A percentile compares a stretch with the other conserved stretches of the same genome.
These are phyloP conservation scores for Porites divaricata DNA, from an alignment of 92 coral and sea anemone species.

Conservation along the genomic window DNA sequence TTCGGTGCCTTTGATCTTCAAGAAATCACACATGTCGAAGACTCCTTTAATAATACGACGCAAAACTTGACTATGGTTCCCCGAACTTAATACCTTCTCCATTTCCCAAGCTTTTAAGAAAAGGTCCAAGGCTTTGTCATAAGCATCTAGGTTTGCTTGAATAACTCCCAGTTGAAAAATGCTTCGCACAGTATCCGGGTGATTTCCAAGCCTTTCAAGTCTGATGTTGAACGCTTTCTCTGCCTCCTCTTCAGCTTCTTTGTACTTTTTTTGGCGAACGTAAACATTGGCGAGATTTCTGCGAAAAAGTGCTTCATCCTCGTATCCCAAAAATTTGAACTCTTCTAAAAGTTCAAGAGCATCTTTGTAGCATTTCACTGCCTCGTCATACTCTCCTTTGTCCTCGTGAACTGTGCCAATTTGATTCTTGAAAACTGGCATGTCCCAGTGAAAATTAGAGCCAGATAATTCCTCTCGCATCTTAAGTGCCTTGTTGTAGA, in stretches of 20 bases:
- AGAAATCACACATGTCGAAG: slow-evolving; percentile 12
- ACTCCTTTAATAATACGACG: slow-evolving; percentile 37
- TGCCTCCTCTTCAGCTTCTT: slow-evolving; percentile 60
- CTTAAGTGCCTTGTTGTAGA: too few species aligned
- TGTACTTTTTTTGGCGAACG: slow-evolving; percentile 40
- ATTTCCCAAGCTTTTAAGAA: slow-evolving; percentile 64
- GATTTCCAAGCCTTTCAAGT: slow-evolving; percentile 40
- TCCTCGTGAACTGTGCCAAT: too few species aligned
- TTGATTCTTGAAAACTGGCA: too few species aligned
- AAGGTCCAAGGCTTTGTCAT: slow-evolving; percentile 44
- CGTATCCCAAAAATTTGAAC: too few species aligned
- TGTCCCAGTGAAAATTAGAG: too few species aligned
- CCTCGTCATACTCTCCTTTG: too few species aligned
- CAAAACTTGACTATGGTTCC: slow-evolving; percentile 69
- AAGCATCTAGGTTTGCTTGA: slow-evolving; percentile 45
- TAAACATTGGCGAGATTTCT: slow-evolving; percentile 76
- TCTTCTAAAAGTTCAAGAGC: too few species aligned
- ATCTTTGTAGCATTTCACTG: too few species aligned
- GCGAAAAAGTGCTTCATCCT: too few species aligned
- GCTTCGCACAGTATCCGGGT: too few species aligned
- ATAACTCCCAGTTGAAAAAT: slow-evolving; percentile 62
- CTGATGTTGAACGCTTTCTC: slow-evolving; percentile 58
- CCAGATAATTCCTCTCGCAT: too few species aligned
- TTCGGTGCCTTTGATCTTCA: background rate
- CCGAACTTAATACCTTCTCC: slow-evolving; percentile 59